Conservation (phyloP, 2,888 invertebrate species). For the Agonopterix subpropinquella region DNA sequence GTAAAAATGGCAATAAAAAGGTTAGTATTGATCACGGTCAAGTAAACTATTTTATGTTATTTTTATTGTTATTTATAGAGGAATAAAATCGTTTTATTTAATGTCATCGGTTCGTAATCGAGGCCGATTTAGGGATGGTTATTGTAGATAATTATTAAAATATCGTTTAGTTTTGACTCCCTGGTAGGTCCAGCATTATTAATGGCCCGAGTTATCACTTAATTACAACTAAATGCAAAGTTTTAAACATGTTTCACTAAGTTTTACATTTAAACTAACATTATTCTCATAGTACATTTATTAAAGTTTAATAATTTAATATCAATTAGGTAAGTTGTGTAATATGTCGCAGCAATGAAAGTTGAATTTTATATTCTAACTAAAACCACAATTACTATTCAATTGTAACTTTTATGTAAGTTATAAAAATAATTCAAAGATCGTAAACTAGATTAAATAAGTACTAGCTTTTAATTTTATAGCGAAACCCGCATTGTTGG, state of each 20-base stretch:
- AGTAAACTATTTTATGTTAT: slow-evolving; percentile 69
- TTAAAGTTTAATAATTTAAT: too few relatives aligned
- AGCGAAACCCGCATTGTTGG: slow-evolving; percentile 44
- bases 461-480: slow-evolving; percentile 50
- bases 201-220: slow-evolving; percentile 3
- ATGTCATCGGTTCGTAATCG: slow-evolving; percentile 53
- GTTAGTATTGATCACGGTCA: slow-evolving; percentile 60
- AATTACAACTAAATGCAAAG: slow-evolving; percentile 1
- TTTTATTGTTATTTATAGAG: slow-evolving; percentile 73
- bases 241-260: too few relatives aligned
- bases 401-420: slow-evolving; percentile 44
- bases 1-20: slow-evolving; percentile 65
- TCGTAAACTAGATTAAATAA: slow-evolving; percentile 51
- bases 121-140: slow-evolving; percentile 18
- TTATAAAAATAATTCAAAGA: slow-evolving; percentile 47
- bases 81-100: slow-evolving; percentile 63
- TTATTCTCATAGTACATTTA: too few relatives aligned
- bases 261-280: too few relatives aligned
- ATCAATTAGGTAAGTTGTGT: too few relatives aligned
- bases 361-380: neutral
- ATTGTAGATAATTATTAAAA: slow-evolving; percentile 15
- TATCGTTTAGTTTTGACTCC: neutral
- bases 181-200: slow-evolving; percentile 5
- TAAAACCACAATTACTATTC: slow-evolving; percentile 21
- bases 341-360: too few relatives aligned